phyloP scores from a whole-genome alignment of 2,113 vertebrate genomes.

The Fulica atra region DNA sequence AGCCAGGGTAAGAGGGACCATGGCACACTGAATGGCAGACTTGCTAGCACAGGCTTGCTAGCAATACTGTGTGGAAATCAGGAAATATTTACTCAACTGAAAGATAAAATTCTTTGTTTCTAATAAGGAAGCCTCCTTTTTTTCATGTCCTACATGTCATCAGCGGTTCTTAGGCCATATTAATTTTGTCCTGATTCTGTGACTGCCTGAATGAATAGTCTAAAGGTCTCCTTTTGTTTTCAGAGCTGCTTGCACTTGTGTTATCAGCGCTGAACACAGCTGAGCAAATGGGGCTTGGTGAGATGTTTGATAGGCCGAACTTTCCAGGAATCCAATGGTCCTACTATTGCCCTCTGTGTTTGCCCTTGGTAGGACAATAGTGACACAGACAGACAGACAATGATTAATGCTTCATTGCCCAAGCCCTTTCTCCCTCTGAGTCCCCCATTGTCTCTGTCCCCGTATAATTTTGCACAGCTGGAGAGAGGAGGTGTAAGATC shows the following conservation, averaged over 20 bases:
- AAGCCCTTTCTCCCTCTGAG: background rate
- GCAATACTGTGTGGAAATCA: background rate
- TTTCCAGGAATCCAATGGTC: conserved; percentile 34
- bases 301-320: conserved; percentile 6
- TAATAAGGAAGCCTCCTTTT: background rate
- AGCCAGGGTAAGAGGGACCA: background rate
- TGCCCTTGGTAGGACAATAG: background rate
- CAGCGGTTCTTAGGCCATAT: background rate
- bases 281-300: background rate
- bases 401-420: background rate
- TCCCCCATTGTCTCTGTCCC: background rate
- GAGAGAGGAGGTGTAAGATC: background rate
- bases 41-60: background rate
- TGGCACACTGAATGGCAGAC: background rate
- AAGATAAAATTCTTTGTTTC: background rate
- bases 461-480: background rate
- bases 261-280: conserved; percentile 38
- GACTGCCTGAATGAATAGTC: background rate
- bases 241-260: background rate
- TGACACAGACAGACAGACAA: background rate
- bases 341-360: background rate
- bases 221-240: conserved; percentile 31
- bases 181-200: background rate
- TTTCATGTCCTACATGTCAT: background rate
- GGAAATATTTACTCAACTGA: background rate